These are phyloP conservation scores for Tricholaema leucomelas DNA, from an alignment of 2,113 vertebrate species.

Conservation along the genomic window DNA sequence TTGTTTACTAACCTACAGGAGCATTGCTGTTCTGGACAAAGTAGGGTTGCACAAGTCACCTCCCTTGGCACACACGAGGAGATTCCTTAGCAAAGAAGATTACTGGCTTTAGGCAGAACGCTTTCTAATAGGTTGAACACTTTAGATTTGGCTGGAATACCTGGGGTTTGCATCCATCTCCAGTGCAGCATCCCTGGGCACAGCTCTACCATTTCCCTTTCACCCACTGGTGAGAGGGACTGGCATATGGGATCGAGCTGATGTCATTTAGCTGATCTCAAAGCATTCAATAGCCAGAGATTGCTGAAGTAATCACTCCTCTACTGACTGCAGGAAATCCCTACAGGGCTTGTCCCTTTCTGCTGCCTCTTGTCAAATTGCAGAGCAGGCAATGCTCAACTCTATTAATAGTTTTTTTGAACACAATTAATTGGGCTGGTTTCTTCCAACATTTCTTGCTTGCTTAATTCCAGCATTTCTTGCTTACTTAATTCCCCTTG, in stretches of 20 bases:
- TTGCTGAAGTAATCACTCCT: conserved; percentile 15
- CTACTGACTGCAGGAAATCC: conserved; percentile 1
- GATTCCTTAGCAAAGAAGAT: background rate
- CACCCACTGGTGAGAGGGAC: background rate
- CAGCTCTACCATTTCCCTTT: background rate
- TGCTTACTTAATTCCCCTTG: background rate
- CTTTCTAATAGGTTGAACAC: background rate
- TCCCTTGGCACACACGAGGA: background rate
- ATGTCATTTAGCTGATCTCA: background rate
- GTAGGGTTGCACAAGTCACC: background rate
- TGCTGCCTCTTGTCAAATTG: conserved; percentile 3
- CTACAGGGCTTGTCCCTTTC: background rate
- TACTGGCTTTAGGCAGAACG: background rate
- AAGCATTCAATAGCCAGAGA: background rate
- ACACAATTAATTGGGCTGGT: conserved; percentile 29
- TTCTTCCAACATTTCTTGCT: conserved; percentile 10
- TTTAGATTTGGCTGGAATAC: background rate
- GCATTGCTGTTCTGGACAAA: background rate
- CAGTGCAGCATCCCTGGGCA: background rate
- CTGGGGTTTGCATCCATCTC: background rate
- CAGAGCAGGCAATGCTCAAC: background rate
- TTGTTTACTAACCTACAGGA: background rate
- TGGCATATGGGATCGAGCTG: background rate
- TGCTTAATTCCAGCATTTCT: background rate
- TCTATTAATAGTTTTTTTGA: conserved; percentile 32